These are phyloP conservation scores for Baryphthengus martii DNA, from an alignment of 2,113 vertebrate genomes.

Conservation along the genomic window DNA sequence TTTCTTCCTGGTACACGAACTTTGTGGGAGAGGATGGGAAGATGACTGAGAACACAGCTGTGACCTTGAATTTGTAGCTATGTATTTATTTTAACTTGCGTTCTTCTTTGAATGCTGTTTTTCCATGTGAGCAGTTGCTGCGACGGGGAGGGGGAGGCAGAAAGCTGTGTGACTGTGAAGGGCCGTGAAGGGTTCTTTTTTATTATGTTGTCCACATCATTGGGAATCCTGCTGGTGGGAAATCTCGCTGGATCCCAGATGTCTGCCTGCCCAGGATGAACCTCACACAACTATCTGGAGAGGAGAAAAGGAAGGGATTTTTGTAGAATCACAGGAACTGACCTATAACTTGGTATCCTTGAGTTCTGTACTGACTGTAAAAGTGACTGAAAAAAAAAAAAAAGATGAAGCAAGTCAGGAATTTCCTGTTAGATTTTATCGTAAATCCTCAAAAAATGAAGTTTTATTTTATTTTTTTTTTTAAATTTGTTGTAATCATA, in stretches of 20 bases:
- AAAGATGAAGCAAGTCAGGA: not conserved
- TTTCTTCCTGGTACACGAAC: not conserved
- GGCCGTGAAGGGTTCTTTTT: not conserved
- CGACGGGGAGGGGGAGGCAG: not conserved
- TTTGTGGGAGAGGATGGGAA: not conserved
- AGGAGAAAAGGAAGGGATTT: not conserved
- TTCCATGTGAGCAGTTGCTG: not conserved
- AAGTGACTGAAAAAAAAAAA: not conserved
- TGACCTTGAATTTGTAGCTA: slow-evolving; percentile 20
- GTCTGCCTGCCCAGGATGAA: not conserved
- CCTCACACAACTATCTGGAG: not conserved
- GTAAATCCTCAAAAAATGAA: not conserved
- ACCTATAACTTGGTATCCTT: not conserved
- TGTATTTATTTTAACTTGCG: not conserved
- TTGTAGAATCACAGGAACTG: not conserved
- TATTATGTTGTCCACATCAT: not conserved
- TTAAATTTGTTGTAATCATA: not conserved
- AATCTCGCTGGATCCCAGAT: not conserved
- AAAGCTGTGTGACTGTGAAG: not conserved
- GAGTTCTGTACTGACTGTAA: not conserved
- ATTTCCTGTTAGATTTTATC: not conserved
- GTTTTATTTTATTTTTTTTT: not conserved
- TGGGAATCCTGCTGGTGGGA: not conserved
- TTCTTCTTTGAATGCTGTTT: not conserved
- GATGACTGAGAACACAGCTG: not conserved